Evolutionary conservation across 2,888 invertebrate genomes (phyloP).

Genomic region (Abrostola tripartita): DNA sequence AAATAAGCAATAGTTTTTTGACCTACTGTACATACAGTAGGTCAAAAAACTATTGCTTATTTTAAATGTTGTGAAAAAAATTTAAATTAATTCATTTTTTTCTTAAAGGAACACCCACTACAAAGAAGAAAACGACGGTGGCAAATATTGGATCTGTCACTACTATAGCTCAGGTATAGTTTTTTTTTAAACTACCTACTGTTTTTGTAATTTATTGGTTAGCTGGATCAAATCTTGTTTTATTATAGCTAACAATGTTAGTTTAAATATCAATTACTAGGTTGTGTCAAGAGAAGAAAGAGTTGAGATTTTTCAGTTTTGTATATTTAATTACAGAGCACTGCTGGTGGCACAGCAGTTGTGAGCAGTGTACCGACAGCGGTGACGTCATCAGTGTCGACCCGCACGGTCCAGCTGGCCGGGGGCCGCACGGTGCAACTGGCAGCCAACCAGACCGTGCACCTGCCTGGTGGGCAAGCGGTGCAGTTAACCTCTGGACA

Average conservation of each 20-base stretch:
- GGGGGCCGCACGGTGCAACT: conserved; percentile 80
- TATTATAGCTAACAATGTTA: too few species aligned
- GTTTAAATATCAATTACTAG: too few species aligned
- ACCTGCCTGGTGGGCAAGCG: conserved; percentile 67
- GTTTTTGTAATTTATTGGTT: background rate
- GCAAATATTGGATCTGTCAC: conserved; percentile 67
- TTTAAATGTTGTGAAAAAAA: background rate
- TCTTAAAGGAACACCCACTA: conserved; percentile 60
- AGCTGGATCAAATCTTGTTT: too few species aligned
- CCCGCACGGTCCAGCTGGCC: conserved; percentile 77
- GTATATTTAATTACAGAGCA: conserved; percentile 63
- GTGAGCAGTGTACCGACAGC: conserved; percentile 70
- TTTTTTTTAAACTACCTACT: background rate
- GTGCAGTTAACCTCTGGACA: conserved; percentile 75
- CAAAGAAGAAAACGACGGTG: conserved; percentile 71
- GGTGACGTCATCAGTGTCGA: conserved; percentile 66
- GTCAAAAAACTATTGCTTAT: too few species aligned
- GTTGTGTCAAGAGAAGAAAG: too few species aligned
- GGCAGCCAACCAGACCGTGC: conserved; percentile 75
- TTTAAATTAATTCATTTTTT: conserved; percentile 4
- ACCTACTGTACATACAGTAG: too few species aligned
- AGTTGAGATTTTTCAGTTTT: background rate
- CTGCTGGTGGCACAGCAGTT: conserved; percentile 66
- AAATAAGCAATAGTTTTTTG: too few species aligned
- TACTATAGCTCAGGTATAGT: conserved; percentile 73